phyloP scores from a whole-genome alignment of 1,140 invertebrate genomes.

The Drosophila athabasca region DNA sequence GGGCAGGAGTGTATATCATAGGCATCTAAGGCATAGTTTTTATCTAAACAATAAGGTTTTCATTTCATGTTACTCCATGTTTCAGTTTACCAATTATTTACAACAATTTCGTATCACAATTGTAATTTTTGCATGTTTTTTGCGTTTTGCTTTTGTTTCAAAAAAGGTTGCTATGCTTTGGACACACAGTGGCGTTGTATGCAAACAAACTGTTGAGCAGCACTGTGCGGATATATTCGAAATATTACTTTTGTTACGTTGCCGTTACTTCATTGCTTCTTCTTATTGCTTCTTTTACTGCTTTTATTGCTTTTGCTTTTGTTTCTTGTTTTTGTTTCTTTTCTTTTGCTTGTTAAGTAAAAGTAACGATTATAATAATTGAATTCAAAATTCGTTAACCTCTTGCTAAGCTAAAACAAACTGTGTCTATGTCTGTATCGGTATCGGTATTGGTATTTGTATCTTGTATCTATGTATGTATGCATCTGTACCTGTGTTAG shows the following conservation, averaged over 20 bases:
- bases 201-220: conserved; percentile 80
- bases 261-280: background rate
- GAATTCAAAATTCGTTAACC: conserved; percentile 58
- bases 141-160: conserved; percentile 47
- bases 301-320: conserved; percentile 16
- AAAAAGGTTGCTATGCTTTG: conserved; percentile 19
- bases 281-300: background rate
- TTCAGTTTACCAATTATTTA: conserved; percentile 78
- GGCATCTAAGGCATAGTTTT: conserved; percentile 67
- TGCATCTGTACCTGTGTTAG: conserved; percentile 22
- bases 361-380: conserved; percentile 79
- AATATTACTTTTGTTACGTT: conserved; percentile 20
- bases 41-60: conserved; percentile 57
- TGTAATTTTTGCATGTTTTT: conserved; percentile 63
- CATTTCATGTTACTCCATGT: conserved; percentile 45
- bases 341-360: conserved; percentile 54
- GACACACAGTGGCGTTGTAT: conserved; percentile 64
- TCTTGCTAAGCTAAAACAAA: conserved; percentile 53
- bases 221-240: conserved; percentile 73
- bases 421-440: conserved; percentile 33
- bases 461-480: conserved; percentile 25
- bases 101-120: conserved; percentile 82
- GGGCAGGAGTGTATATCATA: no score
- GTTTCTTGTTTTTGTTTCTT: conserved; percentile 10
- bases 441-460: conserved; percentile 28